A percentile compares a stretch with the other conserved stretches of the same genome.
These are phyloP conservation scores for Neuroterus valhalla DNA, from an alignment of 1,140 invertebrate genomes.

Conservation along the genomic window DNA sequence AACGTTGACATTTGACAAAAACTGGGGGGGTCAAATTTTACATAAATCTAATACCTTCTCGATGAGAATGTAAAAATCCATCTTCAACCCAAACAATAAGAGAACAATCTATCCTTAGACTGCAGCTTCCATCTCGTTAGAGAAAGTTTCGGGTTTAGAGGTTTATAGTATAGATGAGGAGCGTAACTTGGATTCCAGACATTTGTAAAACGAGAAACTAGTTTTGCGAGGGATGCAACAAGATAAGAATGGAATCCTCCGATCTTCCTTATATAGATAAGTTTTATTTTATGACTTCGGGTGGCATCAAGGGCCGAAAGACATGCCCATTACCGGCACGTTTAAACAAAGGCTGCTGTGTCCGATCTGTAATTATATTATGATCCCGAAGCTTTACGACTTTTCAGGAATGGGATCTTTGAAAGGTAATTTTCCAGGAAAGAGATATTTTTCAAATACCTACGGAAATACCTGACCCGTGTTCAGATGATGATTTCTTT, in stretches of 20 bases:
- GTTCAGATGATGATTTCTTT: too few relatives aligned
- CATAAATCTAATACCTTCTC: too few relatives aligned
- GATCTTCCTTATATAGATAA: neutral
- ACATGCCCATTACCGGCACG: conserved; percentile 19
- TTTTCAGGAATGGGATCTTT: neutral
- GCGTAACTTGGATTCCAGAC: conserved; percentile 3
- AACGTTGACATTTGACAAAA: too few relatives aligned
- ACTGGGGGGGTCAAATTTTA: too few relatives aligned
- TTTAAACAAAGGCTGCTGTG: conserved; percentile 3
- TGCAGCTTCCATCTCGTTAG: too few relatives aligned
- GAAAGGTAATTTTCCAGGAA: neutral
- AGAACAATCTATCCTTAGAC: too few relatives aligned
- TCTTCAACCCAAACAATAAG: too few relatives aligned
- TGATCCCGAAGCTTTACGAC: conserved; percentile 8
- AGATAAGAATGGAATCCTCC: conserved; percentile 3
- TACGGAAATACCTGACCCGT: neutral
- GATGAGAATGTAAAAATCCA: too few relatives aligned
- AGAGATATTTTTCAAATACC: neutral
- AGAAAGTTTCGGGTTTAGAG: too few relatives aligned
- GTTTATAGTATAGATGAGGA: neutral
- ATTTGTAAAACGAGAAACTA: conserved; percentile 20
- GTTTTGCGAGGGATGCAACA: neutral
- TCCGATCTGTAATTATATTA: conserved; percentile 14
- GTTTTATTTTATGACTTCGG: conserved; percentile 1
- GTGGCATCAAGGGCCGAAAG: neutral